Conservation (phyloP, 2,888 invertebrate genomes). For the Dendrolimus houi region DNA sequence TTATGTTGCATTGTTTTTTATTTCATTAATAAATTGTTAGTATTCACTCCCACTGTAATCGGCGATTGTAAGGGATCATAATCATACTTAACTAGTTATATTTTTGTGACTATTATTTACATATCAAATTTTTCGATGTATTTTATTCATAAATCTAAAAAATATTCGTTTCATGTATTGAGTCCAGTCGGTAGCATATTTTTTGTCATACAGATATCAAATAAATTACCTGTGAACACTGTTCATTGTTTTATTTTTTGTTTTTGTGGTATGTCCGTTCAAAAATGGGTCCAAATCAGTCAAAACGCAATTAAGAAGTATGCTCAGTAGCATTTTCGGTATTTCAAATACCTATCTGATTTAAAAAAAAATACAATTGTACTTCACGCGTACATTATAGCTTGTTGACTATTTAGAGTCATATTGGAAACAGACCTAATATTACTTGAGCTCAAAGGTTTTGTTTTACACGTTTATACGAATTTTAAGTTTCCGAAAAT, state of each 20-base stretch:
- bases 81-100: conserved; percentile 11
- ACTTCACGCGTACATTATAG: background rate
- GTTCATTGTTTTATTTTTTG: conserved; percentile 16
- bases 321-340: too few relatives aligned
- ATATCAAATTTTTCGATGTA: conserved; percentile 16
- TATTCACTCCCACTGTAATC: conserved; percentile 17
- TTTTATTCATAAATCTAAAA: background rate
- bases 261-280: too few relatives aligned
- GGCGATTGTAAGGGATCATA: conserved; percentile 20
- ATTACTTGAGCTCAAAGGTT: too few relatives aligned
- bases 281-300: too few relatives aligned
- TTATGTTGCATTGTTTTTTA: conserved; percentile 70
- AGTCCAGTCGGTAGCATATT: conserved; percentile 51
- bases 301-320: too few relatives aligned
- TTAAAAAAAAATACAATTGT: background rate
- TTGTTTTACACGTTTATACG: too few relatives aligned
- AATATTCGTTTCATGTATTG: conserved; percentile 9
- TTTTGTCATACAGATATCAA: conserved; percentile 50
- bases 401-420: too few relatives aligned
- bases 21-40: conserved; percentile 15
- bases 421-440: too few relatives aligned
- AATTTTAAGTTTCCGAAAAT: too few relatives aligned
- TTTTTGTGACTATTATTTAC: conserved; percentile 11
- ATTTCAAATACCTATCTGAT: too few relatives aligned
- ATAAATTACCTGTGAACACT: conserved; percentile 66